Percentiles rank a stretch among this genome's conserved stretches.
Evolutionary conservation across 2,888 invertebrate species (phyloP).

Genomic region (Cantharis flavilabris): DNA sequence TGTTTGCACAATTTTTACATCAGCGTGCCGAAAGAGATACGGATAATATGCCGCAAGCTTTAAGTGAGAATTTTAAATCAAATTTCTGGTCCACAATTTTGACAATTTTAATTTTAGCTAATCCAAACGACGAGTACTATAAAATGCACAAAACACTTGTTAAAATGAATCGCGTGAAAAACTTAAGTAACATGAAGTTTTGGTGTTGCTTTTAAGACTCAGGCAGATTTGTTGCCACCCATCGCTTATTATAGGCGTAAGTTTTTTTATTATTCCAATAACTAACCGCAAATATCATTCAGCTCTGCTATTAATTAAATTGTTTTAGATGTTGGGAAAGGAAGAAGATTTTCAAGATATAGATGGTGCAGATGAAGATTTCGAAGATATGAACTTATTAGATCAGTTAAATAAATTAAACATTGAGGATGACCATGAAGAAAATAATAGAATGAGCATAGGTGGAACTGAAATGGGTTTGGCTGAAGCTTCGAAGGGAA

Average conservation of each 20-base stretch:
- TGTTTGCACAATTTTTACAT: constrained; percentile 77
- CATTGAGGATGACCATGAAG: constrained; percentile 50
- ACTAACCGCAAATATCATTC: not conserved
- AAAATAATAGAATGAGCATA: constrained; percentile 39
- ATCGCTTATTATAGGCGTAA: constrained; percentile 72
- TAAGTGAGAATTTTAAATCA: not conserved
- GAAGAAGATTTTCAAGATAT: constrained; percentile 49
- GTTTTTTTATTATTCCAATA: constrained; percentile 33
- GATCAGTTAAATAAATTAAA: constrained; percentile 68
- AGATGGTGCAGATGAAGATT: constrained; percentile 49
- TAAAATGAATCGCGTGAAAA: constrained; percentile 59
- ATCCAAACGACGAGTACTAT: constrained; percentile 58
- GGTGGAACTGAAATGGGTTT: constrained; percentile 54
- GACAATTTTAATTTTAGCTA: constrained; percentile 21
- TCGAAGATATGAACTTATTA: constrained; percentile 63
- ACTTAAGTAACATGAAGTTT: constrained; percentile 65
- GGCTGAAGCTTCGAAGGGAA: constrained; percentile 63
- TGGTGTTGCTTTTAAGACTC: constrained; percentile 81
- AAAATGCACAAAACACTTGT: constrained; percentile 69
- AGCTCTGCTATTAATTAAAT: too few species aligned
- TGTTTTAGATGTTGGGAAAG: constrained; percentile 58
- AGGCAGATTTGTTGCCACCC: constrained; percentile 92
- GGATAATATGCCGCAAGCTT: constrained; percentile 36
- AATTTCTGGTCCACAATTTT: not conserved
- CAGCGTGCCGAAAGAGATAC: constrained; percentile 73